Conservation (phyloP, 2,113 vertebrate genomes). For the Clarias macrocephalus region DNA sequence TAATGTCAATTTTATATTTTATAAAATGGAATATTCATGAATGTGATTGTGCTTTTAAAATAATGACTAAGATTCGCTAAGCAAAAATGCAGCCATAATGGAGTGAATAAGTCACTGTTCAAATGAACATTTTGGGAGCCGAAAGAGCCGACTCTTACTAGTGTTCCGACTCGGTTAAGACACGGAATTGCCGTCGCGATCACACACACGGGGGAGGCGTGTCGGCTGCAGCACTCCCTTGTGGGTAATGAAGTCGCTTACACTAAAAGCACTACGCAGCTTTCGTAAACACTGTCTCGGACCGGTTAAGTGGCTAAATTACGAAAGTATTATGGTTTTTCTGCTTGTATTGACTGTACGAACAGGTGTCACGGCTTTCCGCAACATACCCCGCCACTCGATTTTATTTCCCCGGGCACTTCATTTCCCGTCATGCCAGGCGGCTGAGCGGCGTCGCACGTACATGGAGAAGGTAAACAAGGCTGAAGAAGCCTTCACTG, state of each 20-base stretch:
- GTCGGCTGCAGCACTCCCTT: not conserved
- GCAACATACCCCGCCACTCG: not conserved
- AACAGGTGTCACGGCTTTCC: not conserved
- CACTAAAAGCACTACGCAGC: not conserved
- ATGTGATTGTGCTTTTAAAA: not conserved
- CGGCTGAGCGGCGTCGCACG: not conserved
- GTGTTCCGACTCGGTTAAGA: not conserved
- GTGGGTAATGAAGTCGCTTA: slow-evolving; percentile 26
- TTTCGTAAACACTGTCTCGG: not conserved
- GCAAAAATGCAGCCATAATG: not conserved
- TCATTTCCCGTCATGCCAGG: slow-evolving; percentile 50
- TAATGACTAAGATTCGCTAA: too few species aligned
- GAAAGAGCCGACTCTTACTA: not conserved
- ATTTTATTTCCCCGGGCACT: slow-evolving; percentile 6
- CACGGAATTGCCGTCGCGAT: not conserved
- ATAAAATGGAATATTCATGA: not conserved
- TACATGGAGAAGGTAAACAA: slow-evolving; percentile 74
- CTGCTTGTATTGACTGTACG: not conserved
- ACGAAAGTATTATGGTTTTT: too few species aligned
- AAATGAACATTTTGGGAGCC: not conserved
- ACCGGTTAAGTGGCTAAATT: too few species aligned
- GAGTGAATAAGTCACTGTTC: too few species aligned
- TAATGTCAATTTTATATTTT: not conserved
- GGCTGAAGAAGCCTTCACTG: slow-evolving; percentile 54
- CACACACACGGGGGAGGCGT: slow-evolving; percentile 7